Conservation (phyloP, 2,888 invertebrate species). For the Drosophila meridionalis region DNA sequence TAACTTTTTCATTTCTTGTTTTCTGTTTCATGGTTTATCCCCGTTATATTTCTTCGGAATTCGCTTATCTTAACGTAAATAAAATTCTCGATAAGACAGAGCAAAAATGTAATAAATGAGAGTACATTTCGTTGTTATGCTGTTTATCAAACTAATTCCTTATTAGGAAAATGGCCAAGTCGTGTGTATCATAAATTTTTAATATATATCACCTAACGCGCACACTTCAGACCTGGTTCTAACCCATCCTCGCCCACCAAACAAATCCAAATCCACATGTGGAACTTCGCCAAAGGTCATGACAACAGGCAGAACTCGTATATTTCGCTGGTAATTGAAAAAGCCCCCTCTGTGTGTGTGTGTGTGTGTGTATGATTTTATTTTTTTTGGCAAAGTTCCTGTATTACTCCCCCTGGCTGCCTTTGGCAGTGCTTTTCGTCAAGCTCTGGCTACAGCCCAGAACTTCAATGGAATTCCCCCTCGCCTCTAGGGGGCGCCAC, state of each 20-base stretch:
- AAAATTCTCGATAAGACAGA: neutral
- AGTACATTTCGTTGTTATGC: slow-evolving; percentile 41
- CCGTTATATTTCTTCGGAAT: neutral
- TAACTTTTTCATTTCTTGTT: neutral
- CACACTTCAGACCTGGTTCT: slow-evolving; percentile 21
- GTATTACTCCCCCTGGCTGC: slow-evolving; percentile 19
- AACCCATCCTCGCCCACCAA: slow-evolving; percentile 1
- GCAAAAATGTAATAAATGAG: slow-evolving; percentile 31
- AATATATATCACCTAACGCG: slow-evolving; percentile 68
- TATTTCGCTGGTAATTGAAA: slow-evolving; percentile 76
- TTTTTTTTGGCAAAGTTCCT: slow-evolving; percentile 50
- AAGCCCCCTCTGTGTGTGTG: slow-evolving; percentile 55
- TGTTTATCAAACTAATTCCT: slow-evolving; percentile 51
- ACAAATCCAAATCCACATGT: slow-evolving; percentile 35
- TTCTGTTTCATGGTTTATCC: neutral
- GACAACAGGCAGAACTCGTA: slow-evolving; percentile 70
- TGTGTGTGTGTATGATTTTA: slow-evolving; percentile 13
- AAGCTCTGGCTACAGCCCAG: slow-evolving; percentile 58
- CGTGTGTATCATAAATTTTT: slow-evolving; percentile 64
- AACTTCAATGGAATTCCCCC: slow-evolving; percentile 35
- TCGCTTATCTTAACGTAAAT: neutral
- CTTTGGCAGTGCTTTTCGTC: slow-evolving; percentile 72
- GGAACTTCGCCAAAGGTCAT: slow-evolving; percentile 72
- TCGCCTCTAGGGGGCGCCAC: slow-evolving; percentile 54
- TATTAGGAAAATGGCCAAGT: slow-evolving; percentile 51